Base-by-base conservation (phyloP, 2,888 invertebrate species). In the Altica lythri region DNA sequence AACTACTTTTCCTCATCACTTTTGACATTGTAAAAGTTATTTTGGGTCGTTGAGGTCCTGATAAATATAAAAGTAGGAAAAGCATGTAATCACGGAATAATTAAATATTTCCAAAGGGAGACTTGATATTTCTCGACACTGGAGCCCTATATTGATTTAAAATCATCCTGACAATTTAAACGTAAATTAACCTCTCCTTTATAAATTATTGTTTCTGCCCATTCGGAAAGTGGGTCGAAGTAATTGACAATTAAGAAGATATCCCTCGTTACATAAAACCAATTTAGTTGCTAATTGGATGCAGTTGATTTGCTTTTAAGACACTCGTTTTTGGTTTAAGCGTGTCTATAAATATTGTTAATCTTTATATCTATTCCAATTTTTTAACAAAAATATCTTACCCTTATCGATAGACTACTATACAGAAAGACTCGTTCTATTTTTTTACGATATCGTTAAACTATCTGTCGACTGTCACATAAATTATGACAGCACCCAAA, bases 81-180 rank as follows among this genome's bases (percentile, higher is more conserved):
- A 13, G 34, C 9, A 16, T 34, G 6, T 34, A 34, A 34, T 34
- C 34, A 34, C n/a, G n/a, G 34, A 16, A 34, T 34, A 34, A 34
- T 34, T 34, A 34, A 34, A 34, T 34, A 34, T 34, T 14, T 34
- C 34, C n/a, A n/a, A 16, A 34, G 34, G 34, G 34, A 34, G 34
- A 27, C 9, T 27, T n/a, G 27, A 27, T 27, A 9, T 27, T 27
- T 27, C n/a, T 9, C 27, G 27, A 16, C 34, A 34, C 16, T 16
- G 16, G 14, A 34, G 16, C 16, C 34, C 14, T 9, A 2, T 30
- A 48, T 54, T 49, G 44, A 54, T 49, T 49, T 49, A 38, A 25
- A 44, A 30, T 38, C 54, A 44, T 40, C 49, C 45, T 54, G 54
- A 54, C 45, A 54, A 54, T 54, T 54, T 48, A 49, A 54, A 49